Evolutionary conservation across 2,113 vertebrate genomes (phyloP).

Genomic region (Aspiorhynchus laticeps): DNA sequence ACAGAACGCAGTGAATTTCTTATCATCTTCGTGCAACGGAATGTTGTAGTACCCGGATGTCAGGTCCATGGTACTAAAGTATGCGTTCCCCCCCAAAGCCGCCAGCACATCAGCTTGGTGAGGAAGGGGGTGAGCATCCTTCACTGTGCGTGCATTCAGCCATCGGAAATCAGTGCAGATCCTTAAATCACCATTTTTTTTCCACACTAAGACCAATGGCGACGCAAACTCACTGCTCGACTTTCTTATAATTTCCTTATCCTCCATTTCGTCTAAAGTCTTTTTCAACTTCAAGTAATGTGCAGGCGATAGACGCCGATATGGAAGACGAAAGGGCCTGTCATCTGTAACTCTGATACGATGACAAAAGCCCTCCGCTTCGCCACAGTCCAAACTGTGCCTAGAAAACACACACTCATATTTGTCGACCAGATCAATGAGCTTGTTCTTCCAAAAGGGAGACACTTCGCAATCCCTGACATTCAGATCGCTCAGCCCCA

Average conservation of each 20-base stretch:
- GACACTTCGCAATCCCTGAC: slow-evolving; percentile 38
- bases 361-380: background rate
- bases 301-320: background rate
- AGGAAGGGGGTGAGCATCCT: slow-evolving; percentile 36
- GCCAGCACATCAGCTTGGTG: slow-evolving; percentile 40
- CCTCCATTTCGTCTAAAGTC: slow-evolving; percentile 47
- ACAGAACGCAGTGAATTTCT: slow-evolving; percentile 30
- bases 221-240: slow-evolving; percentile 42
- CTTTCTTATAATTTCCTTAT: slow-evolving; percentile 48
- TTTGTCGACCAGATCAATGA: slow-evolving; percentile 1
- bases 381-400: slow-evolving; percentile 42
- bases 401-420: slow-evolving; percentile 51
- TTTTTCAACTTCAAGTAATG: slow-evolving; percentile 47
- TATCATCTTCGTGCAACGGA: background rate
- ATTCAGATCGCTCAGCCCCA: too few species aligned
- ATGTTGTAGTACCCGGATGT: slow-evolving; percentile 51
- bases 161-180: slow-evolving; percentile 45
- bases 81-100: background rate
- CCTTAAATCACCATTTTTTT: slow-evolving; percentile 26
- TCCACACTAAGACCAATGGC: slow-evolving; percentile 42
- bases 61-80: slow-evolving; percentile 41
- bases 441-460: background rate
- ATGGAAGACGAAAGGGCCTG: slow-evolving; percentile 42
- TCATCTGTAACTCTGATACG: slow-evolving; percentile 37
- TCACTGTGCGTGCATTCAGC: slow-evolving; percentile 19